Percentiles rank a stretch among this genome's conserved stretches.
Evolutionary conservation across 2,888 invertebrate species (phyloP).

Genomic region (Cepaea hortensis): DNA sequence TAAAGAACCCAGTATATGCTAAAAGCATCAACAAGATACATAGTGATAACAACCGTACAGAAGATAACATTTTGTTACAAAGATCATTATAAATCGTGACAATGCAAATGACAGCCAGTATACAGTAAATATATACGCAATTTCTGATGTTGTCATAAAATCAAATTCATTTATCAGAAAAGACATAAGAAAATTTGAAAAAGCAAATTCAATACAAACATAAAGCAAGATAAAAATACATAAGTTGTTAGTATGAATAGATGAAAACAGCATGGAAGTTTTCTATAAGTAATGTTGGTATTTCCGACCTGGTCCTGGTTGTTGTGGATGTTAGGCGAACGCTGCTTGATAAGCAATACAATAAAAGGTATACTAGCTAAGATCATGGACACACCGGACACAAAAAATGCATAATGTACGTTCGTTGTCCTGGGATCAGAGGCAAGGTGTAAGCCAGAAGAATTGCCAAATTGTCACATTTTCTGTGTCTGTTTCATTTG

Average conservation of each 20-base stretch:
- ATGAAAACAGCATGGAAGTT: slow-evolving; percentile 52
- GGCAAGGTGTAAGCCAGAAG: not conserved
- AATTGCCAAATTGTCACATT: not conserved
- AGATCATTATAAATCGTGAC: slow-evolving; percentile 72
- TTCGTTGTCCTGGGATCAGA: slow-evolving; percentile 7
- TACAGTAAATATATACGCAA: slow-evolving; percentile 71
- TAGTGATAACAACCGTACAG: slow-evolving; percentile 56
- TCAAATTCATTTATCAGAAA: slow-evolving; percentile 69
- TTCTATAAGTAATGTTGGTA: not conserved
- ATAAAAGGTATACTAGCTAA: slow-evolving; percentile 51
- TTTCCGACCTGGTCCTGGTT: not conserved
- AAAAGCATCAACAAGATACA: slow-evolving; percentile 21
- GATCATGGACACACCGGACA: slow-evolving; percentile 52
- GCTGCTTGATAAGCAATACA: slow-evolving; percentile 47
- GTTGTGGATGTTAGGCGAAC: slow-evolving; percentile 21
- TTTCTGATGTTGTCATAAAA: slow-evolving; percentile 67
- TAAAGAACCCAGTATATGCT: slow-evolving; percentile 17
- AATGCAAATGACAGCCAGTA: slow-evolving; percentile 76
- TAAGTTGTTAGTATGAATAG: slow-evolving; percentile 66
- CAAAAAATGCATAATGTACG: slow-evolving; percentile 53
- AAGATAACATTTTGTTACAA: slow-evolving; percentile 69
- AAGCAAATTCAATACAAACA: slow-evolving; percentile 74
- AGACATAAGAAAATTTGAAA: slow-evolving; percentile 72
- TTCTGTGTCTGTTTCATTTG: not conserved
- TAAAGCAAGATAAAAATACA: slow-evolving; percentile 72